phyloP scores from a whole-genome alignment of 2,113 vertebrate species.

The Promerops cafer region DNA sequence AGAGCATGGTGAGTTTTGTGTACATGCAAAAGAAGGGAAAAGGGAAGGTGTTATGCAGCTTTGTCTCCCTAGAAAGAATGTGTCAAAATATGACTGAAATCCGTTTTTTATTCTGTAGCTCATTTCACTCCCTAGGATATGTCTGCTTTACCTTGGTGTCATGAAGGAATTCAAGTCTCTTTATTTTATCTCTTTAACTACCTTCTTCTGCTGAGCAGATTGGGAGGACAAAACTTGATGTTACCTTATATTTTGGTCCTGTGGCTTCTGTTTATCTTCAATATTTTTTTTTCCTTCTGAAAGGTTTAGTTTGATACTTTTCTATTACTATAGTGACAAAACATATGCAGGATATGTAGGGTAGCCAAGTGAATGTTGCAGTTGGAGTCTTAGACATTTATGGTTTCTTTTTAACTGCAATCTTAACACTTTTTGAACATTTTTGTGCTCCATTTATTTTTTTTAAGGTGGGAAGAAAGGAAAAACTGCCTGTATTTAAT shows the following conservation, averaged over 20 bases:
- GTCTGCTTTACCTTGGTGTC: neutral
- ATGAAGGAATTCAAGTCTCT: neutral
- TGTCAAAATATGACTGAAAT: neutral
- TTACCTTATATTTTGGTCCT: neutral
- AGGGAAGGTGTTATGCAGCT: neutral
- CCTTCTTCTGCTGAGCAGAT: neutral
- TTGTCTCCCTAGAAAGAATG: neutral
- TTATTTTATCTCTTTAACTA: neutral
- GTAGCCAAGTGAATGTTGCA: conserved; percentile 46
- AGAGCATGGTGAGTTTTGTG: neutral
- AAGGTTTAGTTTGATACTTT: conserved; percentile 14
- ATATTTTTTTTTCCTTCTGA: neutral
- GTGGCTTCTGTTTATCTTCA: conserved; percentile 15
- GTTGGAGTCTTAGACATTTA: neutral
- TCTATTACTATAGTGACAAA: conserved; percentile 22
- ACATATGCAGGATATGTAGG: neutral
- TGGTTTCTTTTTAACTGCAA: conserved; percentile 24
- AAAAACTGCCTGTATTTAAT: conserved; percentile 8
- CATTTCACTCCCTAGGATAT: neutral
- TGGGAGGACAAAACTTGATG: neutral
- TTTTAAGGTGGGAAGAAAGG: conserved; percentile 11
- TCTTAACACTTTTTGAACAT: conserved; percentile 11
- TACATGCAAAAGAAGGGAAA: neutral
- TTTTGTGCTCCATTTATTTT: conserved; percentile 23
- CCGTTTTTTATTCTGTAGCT: neutral